Evolutionary conservation across 2,113 vertebrate genomes (phyloP).

Genomic region (Hylia prasina): DNA sequence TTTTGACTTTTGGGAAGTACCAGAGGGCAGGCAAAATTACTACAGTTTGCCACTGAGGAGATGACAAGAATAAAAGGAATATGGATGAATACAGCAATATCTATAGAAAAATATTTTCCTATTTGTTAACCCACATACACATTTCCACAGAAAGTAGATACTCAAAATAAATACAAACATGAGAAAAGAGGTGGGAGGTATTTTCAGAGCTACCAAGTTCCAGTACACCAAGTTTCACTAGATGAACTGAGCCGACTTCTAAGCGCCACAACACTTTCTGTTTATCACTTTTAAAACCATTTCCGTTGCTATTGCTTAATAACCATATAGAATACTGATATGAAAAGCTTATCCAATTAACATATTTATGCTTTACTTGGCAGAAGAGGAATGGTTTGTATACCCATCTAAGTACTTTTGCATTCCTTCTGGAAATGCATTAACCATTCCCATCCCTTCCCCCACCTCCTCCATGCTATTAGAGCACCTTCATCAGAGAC

Average conservation of each 20-base stretch:
- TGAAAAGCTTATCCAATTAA: background rate
- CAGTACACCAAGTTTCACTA: background rate
- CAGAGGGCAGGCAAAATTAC: background rate
- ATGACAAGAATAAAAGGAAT: background rate
- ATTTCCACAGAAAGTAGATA: background rate
- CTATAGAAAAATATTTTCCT: background rate
- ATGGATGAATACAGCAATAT: background rate
- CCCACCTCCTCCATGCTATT: background rate
- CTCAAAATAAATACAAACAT: background rate
- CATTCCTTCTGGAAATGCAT: constrained; percentile 2
- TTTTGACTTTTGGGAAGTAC: constrained; percentile 21
- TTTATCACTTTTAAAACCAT: background rate
- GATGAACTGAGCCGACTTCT: background rate
- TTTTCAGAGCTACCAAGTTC: constrained; percentile 20
- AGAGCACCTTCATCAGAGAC: background rate
- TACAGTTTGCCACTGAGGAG: background rate
- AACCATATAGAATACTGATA: background rate
- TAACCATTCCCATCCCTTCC: background rate
- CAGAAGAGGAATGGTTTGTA: background rate
- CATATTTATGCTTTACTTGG: constrained; percentile 3
- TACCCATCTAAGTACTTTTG: background rate
- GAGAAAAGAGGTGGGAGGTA: background rate
- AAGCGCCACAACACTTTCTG: background rate
- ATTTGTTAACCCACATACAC: background rate
- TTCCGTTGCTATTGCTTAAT: background rate